A percentile compares a stretch with the other conserved stretches of the same genome.
Evolutionary conservation across 2,113 vertebrate genomes (phyloP).

Genomic region (Pseudolaguvia tuberculata): DNA sequence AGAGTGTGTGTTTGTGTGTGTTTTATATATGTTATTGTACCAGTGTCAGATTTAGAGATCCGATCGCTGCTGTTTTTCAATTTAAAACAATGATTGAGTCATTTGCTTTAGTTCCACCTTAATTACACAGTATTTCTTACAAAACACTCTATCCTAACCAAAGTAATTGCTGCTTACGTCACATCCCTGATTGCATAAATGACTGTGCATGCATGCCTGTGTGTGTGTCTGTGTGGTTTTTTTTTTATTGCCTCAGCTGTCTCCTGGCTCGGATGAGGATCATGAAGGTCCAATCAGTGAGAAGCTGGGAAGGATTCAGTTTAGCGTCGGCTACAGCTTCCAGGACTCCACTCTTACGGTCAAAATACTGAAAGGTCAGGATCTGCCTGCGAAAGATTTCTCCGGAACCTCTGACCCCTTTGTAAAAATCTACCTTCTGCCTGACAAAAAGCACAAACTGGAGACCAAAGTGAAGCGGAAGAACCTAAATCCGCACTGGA

Average conservation of each 20-base stretch:
- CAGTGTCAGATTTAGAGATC: not conserved
- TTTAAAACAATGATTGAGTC: not conserved
- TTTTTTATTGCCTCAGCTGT: conserved; percentile 79
- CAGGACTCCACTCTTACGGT: conserved; percentile 96
- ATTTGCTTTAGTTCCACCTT: conserved; percentile 4
- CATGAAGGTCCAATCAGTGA: conserved; percentile 86
- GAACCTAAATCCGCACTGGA: conserved; percentile 98
- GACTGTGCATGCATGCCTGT: conserved; percentile 25
- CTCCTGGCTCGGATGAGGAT: conserved; percentile 91
- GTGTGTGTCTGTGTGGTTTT: conserved; percentile 15
- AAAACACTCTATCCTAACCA: conserved; percentile 13
- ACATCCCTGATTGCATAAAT: conserved; percentile 9
- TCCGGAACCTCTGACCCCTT: conserved; percentile 97
- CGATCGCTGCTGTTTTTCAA: not conserved
- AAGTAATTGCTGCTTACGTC: conserved; percentile 20
- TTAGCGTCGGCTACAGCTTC: conserved; percentile 98
- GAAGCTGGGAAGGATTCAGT: conserved; percentile 97
- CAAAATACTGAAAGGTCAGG: conserved; percentile 94
- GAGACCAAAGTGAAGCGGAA: conserved; percentile 99
- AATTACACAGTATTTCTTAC: conserved; percentile 10
- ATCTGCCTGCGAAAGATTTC: conserved; percentile 97
- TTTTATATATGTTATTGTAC: not conserved
- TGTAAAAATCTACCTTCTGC: conserved; percentile 97
- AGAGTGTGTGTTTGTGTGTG: conserved; percentile 5
- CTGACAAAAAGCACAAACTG: conserved; percentile 98